Evolutionary conservation across 2,888 invertebrate species (phyloP).

Genomic region (Drosophila kambysellisi): DNA sequence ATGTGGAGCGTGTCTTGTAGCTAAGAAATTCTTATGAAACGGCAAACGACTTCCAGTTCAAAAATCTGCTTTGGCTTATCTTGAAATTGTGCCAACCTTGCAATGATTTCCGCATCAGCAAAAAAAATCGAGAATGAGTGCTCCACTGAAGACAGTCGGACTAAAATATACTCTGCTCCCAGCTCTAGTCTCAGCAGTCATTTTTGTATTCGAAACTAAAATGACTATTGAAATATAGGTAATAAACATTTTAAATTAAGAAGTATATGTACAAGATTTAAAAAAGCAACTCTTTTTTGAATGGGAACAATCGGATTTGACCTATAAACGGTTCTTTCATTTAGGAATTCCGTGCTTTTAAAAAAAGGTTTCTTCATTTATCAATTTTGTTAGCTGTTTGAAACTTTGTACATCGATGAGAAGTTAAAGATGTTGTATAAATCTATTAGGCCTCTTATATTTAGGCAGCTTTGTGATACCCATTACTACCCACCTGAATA

Average conservation of each 20-base stretch:
- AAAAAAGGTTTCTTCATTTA: too few relatives aligned
- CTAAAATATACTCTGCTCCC: neutral
- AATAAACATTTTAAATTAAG: neutral
- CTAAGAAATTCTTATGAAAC: constrained; percentile 41
- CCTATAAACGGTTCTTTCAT: neutral
- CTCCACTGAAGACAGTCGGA: neutral
- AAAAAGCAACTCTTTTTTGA: neutral
- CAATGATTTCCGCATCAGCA: constrained; percentile 49
- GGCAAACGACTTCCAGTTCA: constrained; percentile 26
- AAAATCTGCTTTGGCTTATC: constrained; percentile 41
- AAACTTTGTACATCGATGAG: neutral
- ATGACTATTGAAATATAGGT: neutral
- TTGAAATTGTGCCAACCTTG: constrained; percentile 65
- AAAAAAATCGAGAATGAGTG: neutral
- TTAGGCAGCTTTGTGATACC: neutral
- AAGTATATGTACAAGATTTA: neutral
- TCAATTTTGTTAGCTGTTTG: too few relatives aligned
- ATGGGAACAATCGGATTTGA: neutral
- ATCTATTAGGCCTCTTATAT: neutral
- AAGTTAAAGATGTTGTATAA: neutral
- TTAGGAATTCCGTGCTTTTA: neutral
- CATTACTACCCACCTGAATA: neutral
- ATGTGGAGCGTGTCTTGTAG: constrained; percentile 14
- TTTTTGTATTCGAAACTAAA: neutral
- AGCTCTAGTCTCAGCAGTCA: neutral